Percentiles rank a stretch among this genome's conserved stretches.
Evolutionary conservation across 2,888 invertebrate genomes (phyloP).

Genomic region (Orchesella flavescens): DNA sequence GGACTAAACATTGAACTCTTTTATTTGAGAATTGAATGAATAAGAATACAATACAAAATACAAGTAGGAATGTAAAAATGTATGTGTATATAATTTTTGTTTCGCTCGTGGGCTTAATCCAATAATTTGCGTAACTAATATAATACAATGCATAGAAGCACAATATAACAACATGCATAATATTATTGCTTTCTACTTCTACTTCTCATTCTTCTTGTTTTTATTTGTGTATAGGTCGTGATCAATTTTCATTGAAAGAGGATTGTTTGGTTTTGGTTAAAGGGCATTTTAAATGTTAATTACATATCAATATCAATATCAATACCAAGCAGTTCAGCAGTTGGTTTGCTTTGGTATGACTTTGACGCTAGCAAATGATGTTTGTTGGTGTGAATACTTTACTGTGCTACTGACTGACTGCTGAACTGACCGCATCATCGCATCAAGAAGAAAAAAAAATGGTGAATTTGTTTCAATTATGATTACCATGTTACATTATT

Average conservation of each 20-base stretch:
- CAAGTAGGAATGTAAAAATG: not conserved
- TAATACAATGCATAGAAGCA: not conserved
- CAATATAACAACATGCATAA: not conserved
- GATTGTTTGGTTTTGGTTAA: not conserved
- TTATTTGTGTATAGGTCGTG: too few species aligned
- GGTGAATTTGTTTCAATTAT: not conserved
- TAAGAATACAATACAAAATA: not conserved
- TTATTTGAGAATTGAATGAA: not conserved
- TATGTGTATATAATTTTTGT: not conserved
- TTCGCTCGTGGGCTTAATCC: conserved; percentile 11
- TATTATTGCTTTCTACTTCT: too few species aligned
- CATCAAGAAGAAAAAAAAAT: not conserved
- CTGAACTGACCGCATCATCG: not conserved
- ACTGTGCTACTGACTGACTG: not conserved
- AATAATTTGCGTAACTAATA: conserved; percentile 18
- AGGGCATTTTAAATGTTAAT: not conserved
- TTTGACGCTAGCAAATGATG: not conserved
- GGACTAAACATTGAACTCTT: not conserved
- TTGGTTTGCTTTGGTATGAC: too few species aligned
- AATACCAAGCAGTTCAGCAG: not conserved
- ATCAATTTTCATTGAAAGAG: not conserved
- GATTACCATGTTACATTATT: not conserved
- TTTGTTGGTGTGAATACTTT: not conserved
- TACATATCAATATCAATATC: not conserved
- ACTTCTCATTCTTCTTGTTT: too few species aligned